These are phyloP conservation scores for Scophthalmus maximus DNA, from an alignment of 2,113 vertebrate genomes.

Conservation along the genomic window DNA sequence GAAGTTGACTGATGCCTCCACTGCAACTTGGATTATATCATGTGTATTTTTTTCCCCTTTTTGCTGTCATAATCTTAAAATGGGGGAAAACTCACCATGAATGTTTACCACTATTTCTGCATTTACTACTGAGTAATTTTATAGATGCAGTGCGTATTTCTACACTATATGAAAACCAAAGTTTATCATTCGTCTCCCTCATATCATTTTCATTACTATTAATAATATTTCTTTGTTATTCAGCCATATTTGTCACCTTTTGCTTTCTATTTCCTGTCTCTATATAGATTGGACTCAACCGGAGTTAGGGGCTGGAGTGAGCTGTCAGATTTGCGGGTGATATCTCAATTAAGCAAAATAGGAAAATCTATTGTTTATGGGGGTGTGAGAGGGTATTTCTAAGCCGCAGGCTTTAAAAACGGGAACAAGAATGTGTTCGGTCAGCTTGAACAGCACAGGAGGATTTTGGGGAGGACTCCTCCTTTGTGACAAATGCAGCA, in stretches of 20 bases:
- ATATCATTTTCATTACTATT: constrained; percentile 10
- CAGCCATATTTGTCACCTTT: constrained; percentile 27
- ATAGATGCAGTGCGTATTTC: constrained; percentile 8
- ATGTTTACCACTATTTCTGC: constrained; percentile 40
- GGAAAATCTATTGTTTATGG: constrained; percentile 77
- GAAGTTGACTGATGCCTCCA: constrained; percentile 74
- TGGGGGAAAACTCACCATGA: constrained; percentile 19
- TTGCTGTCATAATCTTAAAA: constrained; percentile 49
- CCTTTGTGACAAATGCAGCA: constrained; percentile 82
- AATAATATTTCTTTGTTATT: constrained; percentile 12
- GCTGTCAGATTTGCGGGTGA: constrained; percentile 83
- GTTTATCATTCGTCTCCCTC: constrained; percentile 5
- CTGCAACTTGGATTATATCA: constrained; percentile 76
- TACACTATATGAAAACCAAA: background rate
- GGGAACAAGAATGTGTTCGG: constrained; percentile 81
- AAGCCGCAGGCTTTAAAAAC: constrained; percentile 74
- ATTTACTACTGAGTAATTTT: background rate
- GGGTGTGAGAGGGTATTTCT: constrained; percentile 78
- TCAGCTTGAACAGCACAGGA: constrained; percentile 81
- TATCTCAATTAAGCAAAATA: constrained; percentile 84
- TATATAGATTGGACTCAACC: constrained; percentile 33
- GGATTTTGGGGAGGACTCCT: constrained; percentile 81
- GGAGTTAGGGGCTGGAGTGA: constrained; percentile 60
- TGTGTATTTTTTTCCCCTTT: constrained; percentile 37
- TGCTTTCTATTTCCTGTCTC: constrained; percentile 25